Conservation (phyloP, 2,888 invertebrate genomes). For the Pammene fasciana region DNA sequence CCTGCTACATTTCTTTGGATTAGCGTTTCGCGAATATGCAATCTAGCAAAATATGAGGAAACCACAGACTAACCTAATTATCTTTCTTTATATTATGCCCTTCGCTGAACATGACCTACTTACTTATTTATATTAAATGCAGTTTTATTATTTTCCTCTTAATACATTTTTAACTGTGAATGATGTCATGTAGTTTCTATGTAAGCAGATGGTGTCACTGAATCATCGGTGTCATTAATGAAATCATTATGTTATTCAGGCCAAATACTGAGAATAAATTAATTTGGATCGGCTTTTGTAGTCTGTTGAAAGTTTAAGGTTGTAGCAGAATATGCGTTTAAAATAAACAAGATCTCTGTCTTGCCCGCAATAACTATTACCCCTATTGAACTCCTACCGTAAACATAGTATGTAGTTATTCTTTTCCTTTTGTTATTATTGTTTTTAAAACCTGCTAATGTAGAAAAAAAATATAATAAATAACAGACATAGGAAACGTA, state of each 20-base stretch:
- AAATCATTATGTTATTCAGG: constrained; percentile 14
- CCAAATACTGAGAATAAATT: constrained; percentile 19
- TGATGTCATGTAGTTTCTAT: constrained; percentile 58
- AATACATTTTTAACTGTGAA: constrained; percentile 22
- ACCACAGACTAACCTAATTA: constrained; percentile 20
- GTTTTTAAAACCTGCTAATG: no score
- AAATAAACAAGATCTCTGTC: background rate
- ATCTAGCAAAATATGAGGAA: background rate
- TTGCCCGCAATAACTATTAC: background rate
- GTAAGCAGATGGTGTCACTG: constrained; percentile 57
- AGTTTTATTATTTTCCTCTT: constrained; percentile 34
- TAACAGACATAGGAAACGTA: no score
- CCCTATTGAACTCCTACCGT: no score
- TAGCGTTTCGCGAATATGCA: no score
- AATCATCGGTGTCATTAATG: constrained; percentile 21
- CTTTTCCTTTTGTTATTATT: no score
- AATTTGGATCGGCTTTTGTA: constrained; percentile 18
- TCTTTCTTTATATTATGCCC: background rate
- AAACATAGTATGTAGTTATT: no score
- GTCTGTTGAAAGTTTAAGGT: constrained; percentile 1
- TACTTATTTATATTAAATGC: constrained; percentile 3
- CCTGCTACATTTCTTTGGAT: no score
- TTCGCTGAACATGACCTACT: constrained; percentile 7
- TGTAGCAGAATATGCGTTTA: background rate
- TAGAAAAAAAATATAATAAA: no score